Conservation (phyloP, 2,113 vertebrate species). For the Pycnonotus jocosus region DNA sequence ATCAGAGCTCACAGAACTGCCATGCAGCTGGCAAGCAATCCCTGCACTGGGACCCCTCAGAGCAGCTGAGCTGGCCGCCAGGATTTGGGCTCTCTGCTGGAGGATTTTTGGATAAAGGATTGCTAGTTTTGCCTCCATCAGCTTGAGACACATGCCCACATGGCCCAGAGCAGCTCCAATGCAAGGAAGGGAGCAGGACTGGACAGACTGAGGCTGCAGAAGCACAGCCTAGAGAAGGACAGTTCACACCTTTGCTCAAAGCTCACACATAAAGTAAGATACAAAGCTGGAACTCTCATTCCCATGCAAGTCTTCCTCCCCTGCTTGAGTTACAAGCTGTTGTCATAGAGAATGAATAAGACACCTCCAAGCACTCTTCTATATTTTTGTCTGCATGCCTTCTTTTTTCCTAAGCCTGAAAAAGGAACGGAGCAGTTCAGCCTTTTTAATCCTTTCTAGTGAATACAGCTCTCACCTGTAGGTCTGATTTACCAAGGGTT, state of each 20-base stretch:
- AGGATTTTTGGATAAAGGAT: not conserved
- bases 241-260: not conserved
- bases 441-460: not conserved
- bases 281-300: not conserved
- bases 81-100: not conserved
- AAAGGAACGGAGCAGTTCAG: not conserved
- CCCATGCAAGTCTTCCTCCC: not conserved
- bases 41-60: not conserved
- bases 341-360: not conserved
- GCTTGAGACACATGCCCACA: not conserved
- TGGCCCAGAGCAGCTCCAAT: fast-evolving
- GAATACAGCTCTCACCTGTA: not conserved
- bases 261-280: not conserved
- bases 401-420: not conserved
- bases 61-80: not conserved
- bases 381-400: not conserved
- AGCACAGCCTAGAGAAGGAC: not conserved
- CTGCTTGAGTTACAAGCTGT: not conserved
- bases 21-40: not conserved
- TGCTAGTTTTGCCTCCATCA: not conserved
- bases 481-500: not conserved
- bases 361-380: not conserved
- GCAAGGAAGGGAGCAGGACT: not conserved
- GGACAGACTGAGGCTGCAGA: not conserved
- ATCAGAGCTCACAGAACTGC: not conserved